Evolutionary conservation across 2,113 vertebrate species (phyloP).

Genomic region (Apodemus speciosus): DNA sequence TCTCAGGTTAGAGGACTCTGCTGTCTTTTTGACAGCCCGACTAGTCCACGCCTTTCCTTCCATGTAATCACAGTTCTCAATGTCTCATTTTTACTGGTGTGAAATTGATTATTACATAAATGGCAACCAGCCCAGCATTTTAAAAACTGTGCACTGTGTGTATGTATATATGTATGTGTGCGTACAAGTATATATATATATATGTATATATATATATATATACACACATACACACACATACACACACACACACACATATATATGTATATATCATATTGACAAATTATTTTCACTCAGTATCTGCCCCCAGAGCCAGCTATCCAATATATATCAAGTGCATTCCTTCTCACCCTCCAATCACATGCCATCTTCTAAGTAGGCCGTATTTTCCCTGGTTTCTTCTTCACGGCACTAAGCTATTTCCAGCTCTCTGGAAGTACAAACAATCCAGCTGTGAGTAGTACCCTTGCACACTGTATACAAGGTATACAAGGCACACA

Average conservation of each 20-base stretch:
- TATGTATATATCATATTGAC: background rate
- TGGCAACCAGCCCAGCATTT: background rate
- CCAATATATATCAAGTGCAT: background rate
- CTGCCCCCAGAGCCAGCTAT: background rate
- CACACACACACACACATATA: too few relatives aligned
- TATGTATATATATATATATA: too few relatives aligned
- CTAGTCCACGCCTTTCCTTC: background rate
- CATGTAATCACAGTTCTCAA: background rate
- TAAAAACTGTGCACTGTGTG: background rate
- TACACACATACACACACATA: too few relatives aligned
- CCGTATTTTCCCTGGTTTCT: background rate
- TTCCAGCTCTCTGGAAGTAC: background rate
- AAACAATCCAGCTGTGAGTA: background rate
- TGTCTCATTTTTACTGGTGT: background rate
- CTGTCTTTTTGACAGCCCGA: background rate
- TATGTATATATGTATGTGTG: too few relatives aligned
- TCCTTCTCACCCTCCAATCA: background rate
- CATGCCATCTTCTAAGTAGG: background rate
- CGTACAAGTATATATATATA: too few relatives aligned
- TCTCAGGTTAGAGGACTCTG: background rate
- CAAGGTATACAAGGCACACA: too few relatives aligned
- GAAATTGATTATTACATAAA: background rate
- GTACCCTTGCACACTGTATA: background rate
- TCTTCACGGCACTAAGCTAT: background rate
- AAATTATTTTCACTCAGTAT: background rate